These are phyloP conservation scores for Cryptomyrus ogoouensis DNA, from an alignment of 2,113 vertebrate genomes.

Conservation along the genomic window DNA sequence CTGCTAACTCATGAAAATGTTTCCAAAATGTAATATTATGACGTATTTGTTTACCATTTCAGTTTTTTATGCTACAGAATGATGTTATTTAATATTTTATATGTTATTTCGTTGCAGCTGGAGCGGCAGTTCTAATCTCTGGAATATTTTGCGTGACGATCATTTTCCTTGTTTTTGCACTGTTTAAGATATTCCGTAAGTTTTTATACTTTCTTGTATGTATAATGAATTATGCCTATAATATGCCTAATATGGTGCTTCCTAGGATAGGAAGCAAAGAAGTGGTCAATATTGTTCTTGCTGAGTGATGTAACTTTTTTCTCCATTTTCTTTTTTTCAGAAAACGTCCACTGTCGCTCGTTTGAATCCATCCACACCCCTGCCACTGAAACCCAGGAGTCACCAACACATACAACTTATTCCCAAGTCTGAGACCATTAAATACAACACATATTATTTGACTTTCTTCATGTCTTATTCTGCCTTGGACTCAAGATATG, in stretches of 20 bases:
- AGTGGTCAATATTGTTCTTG: neutral
- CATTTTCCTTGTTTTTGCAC: neutral
- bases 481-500: no score
- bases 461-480: neutral
- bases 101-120: neutral
- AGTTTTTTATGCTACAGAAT: neutral
- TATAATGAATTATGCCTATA: neutral
- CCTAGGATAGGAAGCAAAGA: neutral
- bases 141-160: neutral
- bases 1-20: no score
- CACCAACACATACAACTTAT: neutral
- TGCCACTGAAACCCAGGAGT: neutral
- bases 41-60: no score
- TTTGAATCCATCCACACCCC: neutral
- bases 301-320: neutral
- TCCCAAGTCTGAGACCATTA: neutral
- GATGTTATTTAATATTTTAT: neutral
- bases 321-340: slow-evolving; percentile 16
- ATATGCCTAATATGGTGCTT: neutral
- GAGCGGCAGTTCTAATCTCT: neutral
- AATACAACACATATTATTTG: neutral
- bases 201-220: neutral
- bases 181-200: slow-evolving; percentile 4
- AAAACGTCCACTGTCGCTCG: neutral
- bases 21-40: no score